Conservation (phyloP, 2,113 vertebrate genomes). For the Gambusia holbrooki region DNA sequence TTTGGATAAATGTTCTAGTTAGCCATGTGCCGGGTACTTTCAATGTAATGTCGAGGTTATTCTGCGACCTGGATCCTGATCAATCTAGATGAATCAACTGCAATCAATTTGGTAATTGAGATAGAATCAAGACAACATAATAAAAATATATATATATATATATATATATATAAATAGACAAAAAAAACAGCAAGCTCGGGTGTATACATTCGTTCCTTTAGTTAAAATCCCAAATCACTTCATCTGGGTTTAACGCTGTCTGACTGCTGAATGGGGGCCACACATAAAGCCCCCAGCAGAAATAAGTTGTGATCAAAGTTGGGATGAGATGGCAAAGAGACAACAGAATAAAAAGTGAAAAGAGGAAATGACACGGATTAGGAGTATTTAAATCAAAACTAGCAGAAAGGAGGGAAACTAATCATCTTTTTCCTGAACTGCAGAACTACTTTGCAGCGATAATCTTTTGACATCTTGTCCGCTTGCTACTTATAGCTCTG, state of each 20-base stretch:
- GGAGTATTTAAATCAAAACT: slow-evolving; percentile 68
- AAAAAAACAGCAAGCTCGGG: no score
- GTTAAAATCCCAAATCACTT: slow-evolving; percentile 57
- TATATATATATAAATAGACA: neutral
- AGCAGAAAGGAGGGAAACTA: slow-evolving; percentile 55
- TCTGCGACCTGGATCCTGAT: no score
- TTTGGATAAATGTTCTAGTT: no score
- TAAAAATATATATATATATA: no score
- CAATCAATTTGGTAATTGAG: no score
- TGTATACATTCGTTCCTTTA: neutral
- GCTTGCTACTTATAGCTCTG: slow-evolving; percentile 52
- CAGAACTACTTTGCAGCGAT: slow-evolving; percentile 59
- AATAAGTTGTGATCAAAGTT: slow-evolving; percentile 65
- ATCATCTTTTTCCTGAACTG: slow-evolving; percentile 58
- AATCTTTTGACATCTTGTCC: slow-evolving; percentile 67
- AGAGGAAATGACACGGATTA: slow-evolving; percentile 52
- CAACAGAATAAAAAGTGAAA: slow-evolving; percentile 36
- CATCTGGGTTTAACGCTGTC: slow-evolving; percentile 35
- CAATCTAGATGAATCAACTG: no score
- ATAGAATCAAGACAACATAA: neutral
- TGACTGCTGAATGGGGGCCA: slow-evolving; percentile 44
- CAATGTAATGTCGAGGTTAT: no score
- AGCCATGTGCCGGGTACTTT: no score
- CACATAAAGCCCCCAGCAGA: slow-evolving; percentile 17
- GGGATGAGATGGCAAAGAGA: slow-evolving; percentile 42